These are phyloP conservation scores for Desoria tigrina DNA, from an alignment of 2,888 invertebrate genomes.

Conservation along the genomic window DNA sequence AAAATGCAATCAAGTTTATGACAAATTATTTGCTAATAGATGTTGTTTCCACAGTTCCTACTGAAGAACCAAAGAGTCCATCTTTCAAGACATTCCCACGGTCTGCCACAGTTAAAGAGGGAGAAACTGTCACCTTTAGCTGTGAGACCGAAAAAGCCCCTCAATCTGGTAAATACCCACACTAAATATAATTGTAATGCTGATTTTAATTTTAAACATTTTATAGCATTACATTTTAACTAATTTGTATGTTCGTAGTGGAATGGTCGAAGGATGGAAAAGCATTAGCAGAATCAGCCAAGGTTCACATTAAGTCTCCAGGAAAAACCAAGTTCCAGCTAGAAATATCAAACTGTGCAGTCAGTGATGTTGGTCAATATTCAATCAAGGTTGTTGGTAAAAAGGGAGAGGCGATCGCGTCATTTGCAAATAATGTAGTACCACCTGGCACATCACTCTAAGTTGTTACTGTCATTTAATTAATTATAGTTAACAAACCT, in stretches of 20 bases:
- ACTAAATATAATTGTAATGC: background rate
- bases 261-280: constrained; percentile 91
- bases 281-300: constrained; percentile 76
- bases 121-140: constrained; percentile 76
- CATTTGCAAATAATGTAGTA: constrained; percentile 82
- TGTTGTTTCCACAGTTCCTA: constrained; percentile 74
- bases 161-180: constrained; percentile 60
- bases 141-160: constrained; percentile 71
- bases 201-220: constrained; percentile 14
- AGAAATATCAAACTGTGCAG: constrained; percentile 71
- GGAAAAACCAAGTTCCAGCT: constrained; percentile 76
- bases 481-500: background rate
- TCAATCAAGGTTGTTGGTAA: constrained; percentile 80
- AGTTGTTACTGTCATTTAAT: constrained; percentile 2
- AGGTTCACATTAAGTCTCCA: constrained; percentile 80
- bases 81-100: constrained; percentile 85
- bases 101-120: constrained; percentile 78
- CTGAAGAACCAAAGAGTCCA: constrained; percentile 79
- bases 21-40: too few relatives aligned
- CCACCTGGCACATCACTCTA: constrained; percentile 45
- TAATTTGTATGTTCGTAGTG: too few relatives aligned
- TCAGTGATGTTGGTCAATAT: constrained; percentile 84
- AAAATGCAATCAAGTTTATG: background rate
- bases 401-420: constrained; percentile 78
- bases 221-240: background rate